phyloP scores from a whole-genome alignment of 2,797 vertebrate genomes.

The Urocyon cinereoargenteus region DNA sequence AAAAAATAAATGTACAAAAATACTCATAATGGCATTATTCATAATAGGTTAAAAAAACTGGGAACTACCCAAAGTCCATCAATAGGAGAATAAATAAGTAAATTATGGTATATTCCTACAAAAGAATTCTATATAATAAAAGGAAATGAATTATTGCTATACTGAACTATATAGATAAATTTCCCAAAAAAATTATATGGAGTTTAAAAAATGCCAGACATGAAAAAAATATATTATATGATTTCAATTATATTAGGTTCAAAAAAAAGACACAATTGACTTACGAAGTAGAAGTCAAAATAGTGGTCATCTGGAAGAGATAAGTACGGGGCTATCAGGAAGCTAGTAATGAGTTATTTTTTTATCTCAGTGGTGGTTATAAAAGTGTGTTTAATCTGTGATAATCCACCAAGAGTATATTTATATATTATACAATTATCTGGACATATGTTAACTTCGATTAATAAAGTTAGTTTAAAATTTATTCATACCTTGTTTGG shows the following conservation, averaged over 20 bases:
- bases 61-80: not conserved
- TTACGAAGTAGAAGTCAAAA: conserved; percentile 30
- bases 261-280: conserved; percentile 27
- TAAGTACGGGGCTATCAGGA: not conserved
- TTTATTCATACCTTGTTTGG: not conserved
- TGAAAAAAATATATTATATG: not conserved
- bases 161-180: not conserved
- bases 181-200: not conserved
- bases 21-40: not conserved
- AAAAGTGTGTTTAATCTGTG: not conserved
- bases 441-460: not conserved
- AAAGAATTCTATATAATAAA: not conserved
- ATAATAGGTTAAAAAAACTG: not conserved
- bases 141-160: not conserved
- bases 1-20: not conserved
- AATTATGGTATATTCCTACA: not conserved
- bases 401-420: not conserved
- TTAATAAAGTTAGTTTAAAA: conserved; percentile 29
- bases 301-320: not conserved
- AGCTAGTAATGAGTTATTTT: not conserved
- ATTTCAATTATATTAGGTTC: not conserved
- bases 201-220: not conserved
- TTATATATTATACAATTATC: not conserved
- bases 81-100: not conserved
- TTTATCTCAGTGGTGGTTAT: not conserved